These are phyloP conservation scores for Micronycteris hirsuta DNA, from an alignment of 2,113 vertebrate species.

Conservation along the genomic window DNA sequence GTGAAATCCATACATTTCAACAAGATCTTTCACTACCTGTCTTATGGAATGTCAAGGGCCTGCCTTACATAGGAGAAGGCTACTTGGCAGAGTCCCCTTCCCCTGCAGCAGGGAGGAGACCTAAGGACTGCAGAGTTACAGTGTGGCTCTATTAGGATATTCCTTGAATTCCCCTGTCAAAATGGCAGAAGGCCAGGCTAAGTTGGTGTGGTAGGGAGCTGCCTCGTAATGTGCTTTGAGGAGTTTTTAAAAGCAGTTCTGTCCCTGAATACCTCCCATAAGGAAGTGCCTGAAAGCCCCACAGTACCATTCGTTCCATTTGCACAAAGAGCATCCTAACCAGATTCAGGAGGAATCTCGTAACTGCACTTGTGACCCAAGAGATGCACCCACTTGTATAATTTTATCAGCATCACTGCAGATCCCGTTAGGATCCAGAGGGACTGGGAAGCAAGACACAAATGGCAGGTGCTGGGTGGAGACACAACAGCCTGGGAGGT, in stretches of 20 bases:
- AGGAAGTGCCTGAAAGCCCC: not conserved
- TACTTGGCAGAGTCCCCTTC: not conserved
- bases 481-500: not conserved
- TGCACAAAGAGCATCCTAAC: not conserved
- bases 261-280: not conserved
- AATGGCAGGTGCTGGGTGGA: not conserved
- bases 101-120: not conserved
- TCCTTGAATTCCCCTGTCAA: not conserved
- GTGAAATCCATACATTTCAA: not conserved
- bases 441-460: not conserved
- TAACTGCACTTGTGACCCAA: not conserved
- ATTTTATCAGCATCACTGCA: not conserved
- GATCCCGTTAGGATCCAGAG: not conserved
- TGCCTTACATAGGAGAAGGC: not conserved
- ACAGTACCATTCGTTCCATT: not conserved
- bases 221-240: not conserved
- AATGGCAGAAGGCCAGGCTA: not conserved
- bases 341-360: not conserved
- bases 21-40: not conserved
- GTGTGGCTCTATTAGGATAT: not conserved
- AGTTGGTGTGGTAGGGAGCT: not conserved
- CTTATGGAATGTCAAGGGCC: not conserved
- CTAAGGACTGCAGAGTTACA: not conserved
- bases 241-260: slow-evolving; percentile 20
- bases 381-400: not conserved